These are phyloP conservation scores for Caenorhabditis remanei DNA, from an alignment of 1,140 invertebrate species.

Conservation along the genomic window DNA sequence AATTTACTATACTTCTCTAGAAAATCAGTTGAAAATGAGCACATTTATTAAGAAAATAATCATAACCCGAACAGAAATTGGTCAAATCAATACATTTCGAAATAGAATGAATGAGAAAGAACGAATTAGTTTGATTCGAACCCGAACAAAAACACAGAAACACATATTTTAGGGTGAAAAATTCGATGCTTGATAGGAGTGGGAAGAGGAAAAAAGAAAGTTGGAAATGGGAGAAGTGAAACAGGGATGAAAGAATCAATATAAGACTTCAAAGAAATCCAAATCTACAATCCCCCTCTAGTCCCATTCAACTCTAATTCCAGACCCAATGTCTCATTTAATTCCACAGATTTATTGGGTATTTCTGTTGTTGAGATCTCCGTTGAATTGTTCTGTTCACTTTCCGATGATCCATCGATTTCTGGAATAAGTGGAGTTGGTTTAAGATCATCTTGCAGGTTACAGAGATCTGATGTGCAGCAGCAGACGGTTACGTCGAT, in stretches of 20 bases:
- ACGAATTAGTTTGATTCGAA: slow-evolving; percentile 16
- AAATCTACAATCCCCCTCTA: not conserved
- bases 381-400: slow-evolving; percentile 1
- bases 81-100: slow-evolving; percentile 31
- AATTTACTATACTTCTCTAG: too few relatives aligned
- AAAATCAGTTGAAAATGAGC: not conserved
- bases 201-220: not conserved
- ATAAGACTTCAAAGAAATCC: not conserved
- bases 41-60: not conserved
- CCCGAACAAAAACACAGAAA: slow-evolving; percentile 8
- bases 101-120: not conserved
- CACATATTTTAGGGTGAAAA: not conserved
- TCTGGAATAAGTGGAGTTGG: slow-evolving; percentile 4
- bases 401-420: not conserved
- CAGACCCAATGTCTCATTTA: slow-evolving; percentile 21
- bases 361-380: not conserved
- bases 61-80: slow-evolving; percentile 30
- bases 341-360: not conserved
- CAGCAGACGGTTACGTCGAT: slow-evolving; percentile 22
- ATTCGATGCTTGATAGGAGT: too few relatives aligned
- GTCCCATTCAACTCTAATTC: slow-evolving; percentile 11
- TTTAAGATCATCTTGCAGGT: slow-evolving; percentile 24
- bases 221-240: not conserved
- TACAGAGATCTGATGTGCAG: slow-evolving; percentile 32
- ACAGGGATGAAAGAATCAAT: too few relatives aligned